Base-by-base conservation (phyloP, 2,888 invertebrate species). In the Coremacera marginata region DNA sequence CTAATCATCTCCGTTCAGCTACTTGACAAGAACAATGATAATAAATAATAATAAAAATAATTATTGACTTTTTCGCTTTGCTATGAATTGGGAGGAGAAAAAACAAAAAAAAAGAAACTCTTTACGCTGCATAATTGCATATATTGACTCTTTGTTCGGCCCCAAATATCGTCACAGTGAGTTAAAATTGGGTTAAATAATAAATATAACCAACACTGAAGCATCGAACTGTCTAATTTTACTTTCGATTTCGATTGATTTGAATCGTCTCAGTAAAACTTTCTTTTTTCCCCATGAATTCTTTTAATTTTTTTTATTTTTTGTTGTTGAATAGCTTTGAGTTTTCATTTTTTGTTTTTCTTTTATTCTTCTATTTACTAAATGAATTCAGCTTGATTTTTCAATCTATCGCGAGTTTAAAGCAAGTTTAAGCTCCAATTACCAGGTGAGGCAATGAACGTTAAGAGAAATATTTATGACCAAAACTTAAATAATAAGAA, bases 351-450 rank as follows among this genome's bases (percentile, higher is more conserved):
- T 31, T 27, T n/a, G 1, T 63, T n/a, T 22, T 37, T 44, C 11
- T 8, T 19, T 65, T 65, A 2, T 31, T 44, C 19, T 37, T 11
- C 49, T 37, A 9, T 11, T 49, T 34, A 65, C 31, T 65, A 9
- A 65, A 19, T 65, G 65, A 65, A 37, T 65, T 11, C 34, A 19
- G 65, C 65, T 25, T 3, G 5, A 44, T 44, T 44, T 22, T 44
- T 67, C 14, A 16, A 22, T n/a, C 19, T 22, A 44, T 11, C 44
- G 14, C 44, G 11, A 44, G 44, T 11, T 60, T 22, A 37, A 57
- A 25, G 37, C 71, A 71, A 57, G 71, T 71, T 71, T 44, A 71
- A 44, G 71, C 71, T 71, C 57, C 19, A 71, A 25, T 71, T 60
- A 71, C 34, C 71, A 25, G 37, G 44, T 31, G 55, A 70, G 70